Evolutionary conservation across 2,797 vertebrate species (phyloP), one percentile per base, ranked within the genome.

Genomic region (Gymnoscopelus microlampas): DNA sequence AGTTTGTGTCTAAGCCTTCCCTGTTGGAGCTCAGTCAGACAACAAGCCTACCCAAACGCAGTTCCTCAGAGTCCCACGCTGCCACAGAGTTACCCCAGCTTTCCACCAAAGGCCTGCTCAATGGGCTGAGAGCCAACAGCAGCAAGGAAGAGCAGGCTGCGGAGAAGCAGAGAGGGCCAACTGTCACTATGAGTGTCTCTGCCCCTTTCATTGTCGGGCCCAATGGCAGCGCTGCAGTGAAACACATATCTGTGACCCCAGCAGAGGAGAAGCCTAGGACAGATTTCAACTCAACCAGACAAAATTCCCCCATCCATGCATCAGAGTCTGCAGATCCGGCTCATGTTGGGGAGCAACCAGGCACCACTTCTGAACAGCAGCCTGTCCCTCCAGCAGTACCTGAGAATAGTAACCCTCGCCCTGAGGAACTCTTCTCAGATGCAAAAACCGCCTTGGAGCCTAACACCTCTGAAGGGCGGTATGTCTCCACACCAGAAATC

Each of bases 11-110:
- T 1, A 74, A 83, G 47, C 70, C 64, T 15, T 58, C 81, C 9
- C 61, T 61, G 77, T 89, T 97, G 85, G 95, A 98, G 68, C 96
- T 96, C 12, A 98, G 97, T 91, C 95, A 93, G 78, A 93, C 92
- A 66, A 89, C 91, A 1, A 90, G 84, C 58, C 88, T 96, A 51
- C 93, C 94, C 59, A 90, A 88, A 3, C 85, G 89, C 54, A 71
- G 86, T 60, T 79, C 84, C 50, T 73, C 90, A 0, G 91, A 95
- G 71, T 82, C 88, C 56, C 89, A 92, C 62, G 73, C 91, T 71
- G 87, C 90, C 68, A 93, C 74, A 74, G 91, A 96, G 23, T 29
- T 80, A 0, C 70, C 88, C 35, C 92, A 92, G 63, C 74, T 91
- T 73, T 75, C 91, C 66, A 68, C 77, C 58, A 79, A 78, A 68